These are phyloP conservation scores for Malurus alboscapulatus DNA, from an alignment of 2,113 vertebrate species.

Conservation along the genomic window DNA sequence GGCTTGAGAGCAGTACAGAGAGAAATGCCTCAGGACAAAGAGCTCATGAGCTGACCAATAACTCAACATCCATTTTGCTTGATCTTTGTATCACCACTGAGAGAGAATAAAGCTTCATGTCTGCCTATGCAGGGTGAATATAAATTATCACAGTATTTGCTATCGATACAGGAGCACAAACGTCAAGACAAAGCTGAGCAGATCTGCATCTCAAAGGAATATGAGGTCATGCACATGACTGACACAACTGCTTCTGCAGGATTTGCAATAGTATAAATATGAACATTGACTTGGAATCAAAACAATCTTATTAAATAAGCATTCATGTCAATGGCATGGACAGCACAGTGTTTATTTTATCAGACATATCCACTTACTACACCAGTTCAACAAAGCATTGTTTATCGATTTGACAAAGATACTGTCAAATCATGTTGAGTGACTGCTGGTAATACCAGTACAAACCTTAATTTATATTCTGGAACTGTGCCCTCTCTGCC, in stretches of 20 bases:
- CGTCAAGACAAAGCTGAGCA: not conserved
- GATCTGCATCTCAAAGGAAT: not conserved
- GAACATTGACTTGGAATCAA: constrained; percentile 25
- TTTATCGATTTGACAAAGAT: constrained; percentile 21
- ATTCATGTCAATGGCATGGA: not conserved
- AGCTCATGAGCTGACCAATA: not conserved
- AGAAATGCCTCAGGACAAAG: not conserved
- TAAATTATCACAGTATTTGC: not conserved
- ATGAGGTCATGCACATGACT: not conserved
- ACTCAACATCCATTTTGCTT: not conserved
- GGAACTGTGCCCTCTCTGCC: constrained; percentile 39
- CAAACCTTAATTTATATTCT: constrained; percentile 54
- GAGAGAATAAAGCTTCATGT: not conserved
- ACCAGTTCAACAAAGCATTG: not conserved
- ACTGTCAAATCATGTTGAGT: constrained; percentile 26
- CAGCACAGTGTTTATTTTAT: constrained; percentile 15
- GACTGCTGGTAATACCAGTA: constrained; percentile 16
- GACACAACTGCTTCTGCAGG: not conserved
- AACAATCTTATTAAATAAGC: constrained; percentile 1
- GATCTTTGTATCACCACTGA: not conserved
- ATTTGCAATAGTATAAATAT: not conserved
- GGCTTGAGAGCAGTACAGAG: not conserved
- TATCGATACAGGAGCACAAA: not conserved
- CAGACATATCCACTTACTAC: constrained; percentile 1
- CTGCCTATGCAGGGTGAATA: not conserved